phyloP scores from a whole-genome alignment of 2,113 vertebrate species.

The Lycaon pictus region DNA sequence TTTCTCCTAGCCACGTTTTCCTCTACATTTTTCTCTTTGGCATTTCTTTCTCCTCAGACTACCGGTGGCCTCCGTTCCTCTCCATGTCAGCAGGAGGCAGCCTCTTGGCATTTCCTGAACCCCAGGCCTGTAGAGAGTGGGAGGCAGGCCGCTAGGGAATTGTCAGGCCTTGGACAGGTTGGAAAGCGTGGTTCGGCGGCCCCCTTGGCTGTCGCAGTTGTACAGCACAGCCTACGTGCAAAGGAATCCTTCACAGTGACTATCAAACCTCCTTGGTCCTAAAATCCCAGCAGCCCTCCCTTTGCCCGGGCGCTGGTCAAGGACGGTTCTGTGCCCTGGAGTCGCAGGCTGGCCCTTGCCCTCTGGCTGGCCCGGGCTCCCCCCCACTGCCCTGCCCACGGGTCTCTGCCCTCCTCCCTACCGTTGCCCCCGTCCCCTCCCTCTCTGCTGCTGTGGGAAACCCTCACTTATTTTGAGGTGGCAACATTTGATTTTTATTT shows the following conservation, averaged over 20 bases:
- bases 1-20: constrained; percentile 26
- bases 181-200: no score
- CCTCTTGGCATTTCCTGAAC: not conserved
- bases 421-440: not conserved
- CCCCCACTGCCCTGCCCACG: fast-evolving
- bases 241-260: not conserved
- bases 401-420: not conserved
- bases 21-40: constrained; percentile 24
- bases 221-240: not conserved
- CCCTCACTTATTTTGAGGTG: not conserved
- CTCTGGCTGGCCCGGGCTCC: not conserved
- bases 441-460: not conserved
- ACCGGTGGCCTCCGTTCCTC: not conserved
- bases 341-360: fast-evolving
- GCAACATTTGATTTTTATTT: not conserved
- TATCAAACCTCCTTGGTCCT: not conserved
- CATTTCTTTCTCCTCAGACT: not conserved
- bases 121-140: not conserved
- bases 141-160: not conserved
- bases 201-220: not conserved
- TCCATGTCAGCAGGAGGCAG: not conserved
- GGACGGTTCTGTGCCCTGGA: not conserved
- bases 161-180: not conserved
- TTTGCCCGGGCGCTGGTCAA: not conserved
- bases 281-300: no score